Base-by-base conservation (phyloP, 1,140 invertebrate genomes). In the Bombus confusus region DNA sequence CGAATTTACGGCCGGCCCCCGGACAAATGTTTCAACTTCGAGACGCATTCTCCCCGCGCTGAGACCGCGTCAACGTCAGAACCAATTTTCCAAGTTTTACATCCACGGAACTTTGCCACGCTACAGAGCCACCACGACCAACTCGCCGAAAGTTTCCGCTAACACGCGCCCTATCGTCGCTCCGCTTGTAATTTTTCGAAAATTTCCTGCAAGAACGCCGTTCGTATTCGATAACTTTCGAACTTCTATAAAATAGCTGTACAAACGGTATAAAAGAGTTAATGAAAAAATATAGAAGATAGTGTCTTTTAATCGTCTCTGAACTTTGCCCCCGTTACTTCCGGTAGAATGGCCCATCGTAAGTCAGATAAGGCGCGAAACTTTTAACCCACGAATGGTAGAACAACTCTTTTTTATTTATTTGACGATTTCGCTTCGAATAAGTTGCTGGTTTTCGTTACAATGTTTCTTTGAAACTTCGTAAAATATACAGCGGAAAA, bases 71-170 rank as follows among this genome's bases (percentile, higher is more conserved):
- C 81, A 78, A 79, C 76, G 83, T 79, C 83, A 47, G 39, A 84
- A 84, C 52, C 83, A 84, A 84, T 84, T 79, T 72, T 68, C 76
- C 10, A 78, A 84, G 76, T 84, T 84, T 84, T 80, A 62, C 68
- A 71, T 80, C 66, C 52, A 39, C 25, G 2, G 37, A 80, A 84
- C 47, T 72, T 84, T 22, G 34, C 39, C 22, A 64, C 34, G 1
- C 15, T 8, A 31, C 43, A 15, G 18, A 34, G n/a, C 47, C 25
- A 73, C 47, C 25, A 73, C n/a, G 9, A 34, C 18, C 73, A 25
- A 73, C n/a, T 66, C 62, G n/a, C 28, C 34, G 18, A 52, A 72
- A 80, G 31, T 80, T 80, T 22, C 39, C 13, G 72, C 31, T 12
- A 43, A 73, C 68, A 41, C 68, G 10, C 13, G 15, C 15, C 22